A percentile compares a stretch with the other conserved stretches of the same genome.
Conservation (phyloP, 2,888 invertebrate genomes). For the Cetonia aurata region DNA sequence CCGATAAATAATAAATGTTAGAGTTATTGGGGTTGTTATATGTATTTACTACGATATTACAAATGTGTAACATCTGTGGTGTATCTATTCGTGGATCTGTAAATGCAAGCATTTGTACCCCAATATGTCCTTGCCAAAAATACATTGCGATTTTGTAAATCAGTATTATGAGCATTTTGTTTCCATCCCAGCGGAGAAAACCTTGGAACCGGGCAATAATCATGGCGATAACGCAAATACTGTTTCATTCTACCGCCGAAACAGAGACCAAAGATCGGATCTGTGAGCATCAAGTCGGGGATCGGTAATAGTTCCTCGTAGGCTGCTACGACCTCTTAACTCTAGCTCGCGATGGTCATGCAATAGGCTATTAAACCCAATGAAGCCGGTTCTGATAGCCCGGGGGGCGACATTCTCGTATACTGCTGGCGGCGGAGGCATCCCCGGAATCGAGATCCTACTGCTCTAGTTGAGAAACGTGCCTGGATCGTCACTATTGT, state of each 20-base stretch:
- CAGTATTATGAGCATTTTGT: slow-evolving; percentile 1
- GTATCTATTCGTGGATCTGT: too few species aligned
- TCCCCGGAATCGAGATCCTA: slow-evolving; percentile 45
- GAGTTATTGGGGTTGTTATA: too few species aligned
- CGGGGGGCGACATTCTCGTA: slow-evolving; percentile 48
- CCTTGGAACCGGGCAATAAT: slow-evolving; percentile 15
- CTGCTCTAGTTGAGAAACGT: slow-evolving; percentile 53
- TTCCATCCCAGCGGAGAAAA: slow-evolving; percentile 1
- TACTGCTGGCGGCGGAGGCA: slow-evolving; percentile 35
- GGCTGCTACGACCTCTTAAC: slow-evolving; percentile 61
- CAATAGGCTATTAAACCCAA: slow-evolving; percentile 61
- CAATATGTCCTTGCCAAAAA: neutral
- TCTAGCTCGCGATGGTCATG: slow-evolving; percentile 60
- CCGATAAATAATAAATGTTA: too few species aligned
- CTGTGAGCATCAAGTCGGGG: slow-evolving; percentile 49
- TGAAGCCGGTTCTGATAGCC: slow-evolving; percentile 56
- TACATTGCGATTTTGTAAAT: slow-evolving; percentile 3
- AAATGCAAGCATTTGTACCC: too few species aligned
- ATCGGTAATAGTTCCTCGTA: slow-evolving; percentile 59
- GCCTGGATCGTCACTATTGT: slow-evolving; percentile 60
- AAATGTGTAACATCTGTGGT: too few species aligned
- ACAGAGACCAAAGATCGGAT: slow-evolving; percentile 35
- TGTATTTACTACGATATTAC: too few species aligned
- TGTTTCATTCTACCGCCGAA: slow-evolving; percentile 37
- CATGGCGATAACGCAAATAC: slow-evolving; percentile 47